Percentiles rank a stretch among this genome's conserved stretches.
phyloP scores from a whole-genome alignment of 2,888 invertebrate species.

The Junonia oenone region DNA sequence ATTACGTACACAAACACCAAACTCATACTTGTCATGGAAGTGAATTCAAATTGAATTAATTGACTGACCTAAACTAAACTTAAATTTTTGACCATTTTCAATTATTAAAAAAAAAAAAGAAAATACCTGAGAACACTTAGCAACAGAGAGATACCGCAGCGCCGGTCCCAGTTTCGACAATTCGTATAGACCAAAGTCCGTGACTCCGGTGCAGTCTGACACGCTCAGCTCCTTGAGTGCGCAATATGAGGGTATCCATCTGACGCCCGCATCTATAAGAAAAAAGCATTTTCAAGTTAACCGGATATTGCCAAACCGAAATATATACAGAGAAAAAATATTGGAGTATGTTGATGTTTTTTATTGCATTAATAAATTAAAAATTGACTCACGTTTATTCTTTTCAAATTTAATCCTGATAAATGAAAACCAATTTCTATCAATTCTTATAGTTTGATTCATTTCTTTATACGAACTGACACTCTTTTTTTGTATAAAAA shows the following conservation, averaged over 20 bases:
- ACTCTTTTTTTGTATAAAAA: no score
- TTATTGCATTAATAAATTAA: no score
- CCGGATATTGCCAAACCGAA: background rate
- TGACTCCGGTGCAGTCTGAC: constrained; percentile 92
- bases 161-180: constrained; percentile 92
- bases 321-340: background rate
- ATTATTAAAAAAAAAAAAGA: background rate
- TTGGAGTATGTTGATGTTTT: background rate
- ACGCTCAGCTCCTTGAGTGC: constrained; percentile 92
- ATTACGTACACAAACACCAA: no score
- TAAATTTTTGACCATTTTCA: no score
- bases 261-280: constrained; percentile 89
- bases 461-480: no score
- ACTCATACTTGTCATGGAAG: no score
- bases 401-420: no score
- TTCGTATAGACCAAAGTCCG: constrained; percentile 94
- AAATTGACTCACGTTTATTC: no score
- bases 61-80: no score
- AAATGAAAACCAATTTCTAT: no score
- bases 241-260: constrained; percentile 94
- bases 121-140: constrained; percentile 90
- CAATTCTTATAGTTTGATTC: no score
- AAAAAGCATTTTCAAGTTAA: background rate
- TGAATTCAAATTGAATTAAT: no score
- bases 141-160: constrained; percentile 94